Evolutionary conservation across 2,113 vertebrate genomes (phyloP).

Genomic region (Gallinago undulata): DNA sequence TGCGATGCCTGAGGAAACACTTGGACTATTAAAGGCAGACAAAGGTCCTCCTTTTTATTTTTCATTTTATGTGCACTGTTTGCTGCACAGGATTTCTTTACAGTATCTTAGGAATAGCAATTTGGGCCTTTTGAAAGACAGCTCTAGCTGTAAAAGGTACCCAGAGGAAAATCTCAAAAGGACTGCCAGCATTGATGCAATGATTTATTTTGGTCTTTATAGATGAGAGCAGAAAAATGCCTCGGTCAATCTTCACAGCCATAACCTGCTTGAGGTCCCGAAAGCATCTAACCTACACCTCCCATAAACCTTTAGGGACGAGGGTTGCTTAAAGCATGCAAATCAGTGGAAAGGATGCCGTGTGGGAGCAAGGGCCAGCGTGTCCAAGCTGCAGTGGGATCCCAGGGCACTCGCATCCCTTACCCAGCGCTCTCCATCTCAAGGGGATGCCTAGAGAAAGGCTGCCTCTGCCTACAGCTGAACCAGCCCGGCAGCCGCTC

Average conservation of each 20-base stretch:
- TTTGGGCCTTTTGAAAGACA: neutral
- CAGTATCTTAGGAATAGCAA: neutral
- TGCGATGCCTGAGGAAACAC: constrained; percentile 14
- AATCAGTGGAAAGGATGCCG: neutral
- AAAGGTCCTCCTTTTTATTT: constrained; percentile 6
- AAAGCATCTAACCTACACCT: neutral
- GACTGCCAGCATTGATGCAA: neutral
- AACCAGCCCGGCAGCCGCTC: neutral
- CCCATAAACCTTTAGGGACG: accelerated
- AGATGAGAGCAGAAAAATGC: neutral
- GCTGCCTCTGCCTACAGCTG: neutral
- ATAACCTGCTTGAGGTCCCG: neutral
- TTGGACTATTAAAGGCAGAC: constrained; percentile 13
- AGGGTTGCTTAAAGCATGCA: neutral
- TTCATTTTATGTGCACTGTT: neutral
- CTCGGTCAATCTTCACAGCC: accelerated
- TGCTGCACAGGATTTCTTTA: neutral
- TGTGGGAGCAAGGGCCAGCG: accelerated
- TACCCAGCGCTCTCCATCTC: neutral
- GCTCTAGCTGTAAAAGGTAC: neutral
- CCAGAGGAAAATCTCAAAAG: neutral
- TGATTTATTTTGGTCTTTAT: neutral
- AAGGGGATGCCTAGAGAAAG: neutral
- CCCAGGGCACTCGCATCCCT: neutral
- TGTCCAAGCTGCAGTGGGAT: accelerated